Base-by-base conservation (phyloP, 2,888 invertebrate species). In the Elaeidobius kamerunicus region DNA sequence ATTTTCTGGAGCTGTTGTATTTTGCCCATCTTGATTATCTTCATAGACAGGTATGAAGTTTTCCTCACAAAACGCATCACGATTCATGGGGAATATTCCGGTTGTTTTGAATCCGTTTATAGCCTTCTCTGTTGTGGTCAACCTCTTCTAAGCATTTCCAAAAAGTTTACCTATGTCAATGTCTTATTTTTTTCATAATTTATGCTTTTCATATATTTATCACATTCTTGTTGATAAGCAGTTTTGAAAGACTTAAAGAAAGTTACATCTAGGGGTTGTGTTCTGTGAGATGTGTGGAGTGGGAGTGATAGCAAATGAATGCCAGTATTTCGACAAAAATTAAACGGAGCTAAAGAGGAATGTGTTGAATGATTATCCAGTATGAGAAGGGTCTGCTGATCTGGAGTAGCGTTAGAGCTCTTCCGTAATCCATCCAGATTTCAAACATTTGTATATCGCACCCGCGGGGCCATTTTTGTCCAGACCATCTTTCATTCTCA, bases 381-480 rank as follows among this genome's bases (percentile, higher is more conserved):
- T 30, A 30, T 11, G 3, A 30, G 11, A 30, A 30, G 30, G 12
- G 12, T 30, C 5, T 9, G 30, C 12, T 30, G 11, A 3, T 30
- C 30, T 30, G 30, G 30, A 30, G 30, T 11, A 30, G n/a, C n/a
- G n/a, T n/a, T n/a, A n/a, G n/a, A n/a, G n/a, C n/a, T n/a, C n/a
- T n/a, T n/a, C n/a, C n/a, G n/a, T 30, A 30, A 30, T 30, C 4
- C 30, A 30, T 45, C 57, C 60, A 16, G 41, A 47, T 17, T 55
- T 56, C 4, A 52, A 58, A 36, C 56, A 57, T 30, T 15, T 30
- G 34, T 58, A 59, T 30, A 60, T 39, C 6, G 55, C 27, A 19
- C 51, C 56, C 2, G 36, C 18, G 12, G 58, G 60, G n/a, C 56
- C 58, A 54, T 56, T 46, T 35, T 38, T 52, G 32, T 42, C 17